These are phyloP conservation scores for Pimpla rufipes DNA, from an alignment of 2,888 invertebrate species.

Conservation along the genomic window DNA sequence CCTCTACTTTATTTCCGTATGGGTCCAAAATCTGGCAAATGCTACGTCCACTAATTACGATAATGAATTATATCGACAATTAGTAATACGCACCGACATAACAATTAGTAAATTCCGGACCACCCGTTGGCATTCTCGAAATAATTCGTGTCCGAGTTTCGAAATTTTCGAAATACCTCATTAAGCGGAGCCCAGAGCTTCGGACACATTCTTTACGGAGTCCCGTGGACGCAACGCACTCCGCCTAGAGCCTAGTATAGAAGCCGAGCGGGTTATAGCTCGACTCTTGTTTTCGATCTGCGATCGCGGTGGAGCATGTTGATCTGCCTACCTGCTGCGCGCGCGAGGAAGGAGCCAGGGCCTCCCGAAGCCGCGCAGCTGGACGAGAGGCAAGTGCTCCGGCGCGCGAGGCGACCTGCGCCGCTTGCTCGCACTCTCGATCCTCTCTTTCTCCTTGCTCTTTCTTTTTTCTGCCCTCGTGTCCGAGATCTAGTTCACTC, in stretches of 20 bases:
- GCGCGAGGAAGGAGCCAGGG: constrained; percentile 13
- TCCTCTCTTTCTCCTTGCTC: constrained; percentile 2
- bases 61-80: neutral
- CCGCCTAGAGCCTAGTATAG: constrained; percentile 7
- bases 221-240: constrained; percentile 27
- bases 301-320: constrained; percentile 25
- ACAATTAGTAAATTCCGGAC: constrained; percentile 15
- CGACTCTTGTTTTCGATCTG: constrained; percentile 44
- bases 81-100: neutral
- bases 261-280: constrained; percentile 4
- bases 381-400: constrained; percentile 27
- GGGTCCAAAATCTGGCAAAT: too few species aligned
- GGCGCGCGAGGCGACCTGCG: constrained; percentile 1
- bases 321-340: constrained; percentile 22
- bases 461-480: constrained; percentile 18
- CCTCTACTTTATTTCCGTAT: too few species aligned
- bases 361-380: constrained; percentile 11
- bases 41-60: neutral
- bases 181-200: constrained; percentile 15
- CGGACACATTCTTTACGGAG: constrained; percentile 31
- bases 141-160: constrained; percentile 25
- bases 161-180: constrained; percentile 46
- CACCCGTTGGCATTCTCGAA: constrained; percentile 16
- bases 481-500: constrained; percentile 43
- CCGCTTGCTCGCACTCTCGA: constrained; percentile 8